A percentile compares a stretch with the other conserved stretches of the same genome.
Conservation (phyloP, 2,113 vertebrate species). For the Tapirus terrestris region DNA sequence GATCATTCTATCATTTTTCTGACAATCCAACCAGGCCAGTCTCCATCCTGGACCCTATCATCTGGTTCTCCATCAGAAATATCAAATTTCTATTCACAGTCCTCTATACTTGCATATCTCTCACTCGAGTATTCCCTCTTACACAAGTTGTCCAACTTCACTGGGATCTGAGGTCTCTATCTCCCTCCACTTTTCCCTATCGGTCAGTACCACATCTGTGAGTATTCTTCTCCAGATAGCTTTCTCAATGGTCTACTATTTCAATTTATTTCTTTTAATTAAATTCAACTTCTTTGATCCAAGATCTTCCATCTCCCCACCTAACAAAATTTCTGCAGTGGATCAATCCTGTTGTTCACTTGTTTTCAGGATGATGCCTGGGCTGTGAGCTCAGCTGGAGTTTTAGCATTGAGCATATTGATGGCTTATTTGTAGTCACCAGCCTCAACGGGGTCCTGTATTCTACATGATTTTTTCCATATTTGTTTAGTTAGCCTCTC, state of each 20-base stretch:
- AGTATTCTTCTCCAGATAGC: not conserved
- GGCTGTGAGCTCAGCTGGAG: not conserved
- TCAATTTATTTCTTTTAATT: not conserved
- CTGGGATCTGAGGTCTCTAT: not conserved
- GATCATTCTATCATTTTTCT: not conserved
- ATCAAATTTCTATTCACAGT: not conserved
- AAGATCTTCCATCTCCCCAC: not conserved
- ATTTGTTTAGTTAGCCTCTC: not conserved
- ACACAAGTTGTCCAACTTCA: not conserved
- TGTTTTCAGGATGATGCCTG: not conserved
- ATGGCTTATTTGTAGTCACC: not conserved
- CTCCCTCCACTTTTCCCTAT: not conserved
- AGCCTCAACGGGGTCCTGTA: not conserved
- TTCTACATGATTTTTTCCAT: not conserved
- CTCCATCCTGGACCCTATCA: not conserved
- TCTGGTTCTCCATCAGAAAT: not conserved
- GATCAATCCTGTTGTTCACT: not conserved
- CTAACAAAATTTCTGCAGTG: not conserved
- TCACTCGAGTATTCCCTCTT: not conserved
- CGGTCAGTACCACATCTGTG: not conserved
- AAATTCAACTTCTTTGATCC: constrained; percentile 1
- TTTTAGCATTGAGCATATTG: not conserved
- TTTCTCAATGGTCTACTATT: not conserved
- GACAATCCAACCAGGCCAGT: not conserved
- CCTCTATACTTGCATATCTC: not conserved